Base-by-base conservation (phyloP, 2,797 vertebrate genomes). In the Erithacus rubecula region DNA sequence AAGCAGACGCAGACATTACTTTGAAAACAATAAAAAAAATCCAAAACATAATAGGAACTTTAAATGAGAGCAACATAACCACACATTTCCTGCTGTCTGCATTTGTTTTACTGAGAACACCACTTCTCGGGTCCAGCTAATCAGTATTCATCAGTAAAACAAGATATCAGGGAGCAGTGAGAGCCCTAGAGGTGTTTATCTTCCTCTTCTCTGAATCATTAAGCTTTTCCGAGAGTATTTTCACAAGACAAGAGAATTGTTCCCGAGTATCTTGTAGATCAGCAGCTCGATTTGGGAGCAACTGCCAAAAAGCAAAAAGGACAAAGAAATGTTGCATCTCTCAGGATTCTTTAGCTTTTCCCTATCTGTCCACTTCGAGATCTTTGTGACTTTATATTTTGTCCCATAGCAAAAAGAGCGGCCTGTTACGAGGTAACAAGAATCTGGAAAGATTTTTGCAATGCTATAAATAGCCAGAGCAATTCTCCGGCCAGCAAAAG, bases 221-320 rank as follows among this genome's bases (percentile, higher is more conserved):
- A 82, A 89, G 92, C 49, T 67, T 84, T 87, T 90, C 81, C 71
- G 34, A 52, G 43, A 7, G 19, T 77, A 70, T 90, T 94, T 95
- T 82, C 41, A 77, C 36, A 43, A 94, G 83, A 84, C 37, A 75
- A 92, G 60, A 76, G 83, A 36, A 60, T 63, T 67, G 67, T 78
- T 93, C 84, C 22, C 2, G 4, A 71, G 11, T 52, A 64, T 69
- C 86, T 79, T 64, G 52, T 76, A 72, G 49, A 89, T 93, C 63
- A 92, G 56, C 67, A 41, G 23, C 4, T 11, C 34, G 59, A 91
- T 58, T 83, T 69, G 4, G 1, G 32, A 91, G 19, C 0, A 14
- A 72, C 12, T 60, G 23, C 6, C 64, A 49, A 84, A 83, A 72
- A 90, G 47, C 32, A 49, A n/a, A 72, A 52, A 92, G 34, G 44